A percentile compares a stretch with the other conserved stretches of the same genome.
phyloP scores from a whole-genome alignment of 2,113 vertebrate genomes.

The Columba livia region DNA sequence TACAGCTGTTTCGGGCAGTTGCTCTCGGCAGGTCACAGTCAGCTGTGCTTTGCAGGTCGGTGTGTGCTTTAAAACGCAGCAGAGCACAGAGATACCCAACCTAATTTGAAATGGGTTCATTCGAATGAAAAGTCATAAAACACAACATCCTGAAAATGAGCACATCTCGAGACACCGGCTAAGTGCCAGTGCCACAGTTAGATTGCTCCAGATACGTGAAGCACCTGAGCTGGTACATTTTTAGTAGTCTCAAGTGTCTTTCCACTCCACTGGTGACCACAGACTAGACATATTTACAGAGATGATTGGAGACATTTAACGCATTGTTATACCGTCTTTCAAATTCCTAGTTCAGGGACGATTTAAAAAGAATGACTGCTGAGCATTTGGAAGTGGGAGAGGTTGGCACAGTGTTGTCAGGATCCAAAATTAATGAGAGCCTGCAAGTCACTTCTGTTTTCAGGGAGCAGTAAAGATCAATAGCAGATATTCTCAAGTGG shows the following conservation, averaged over 20 bases:
- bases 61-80: background rate
- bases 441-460: background rate
- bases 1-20: background rate
- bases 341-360: background rate
- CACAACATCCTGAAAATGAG: constrained; percentile 5
- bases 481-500: background rate
- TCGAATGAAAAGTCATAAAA: constrained; percentile 7
- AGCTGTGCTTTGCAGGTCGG: background rate
- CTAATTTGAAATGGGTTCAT: background rate
- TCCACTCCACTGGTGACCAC: constrained; percentile 18
- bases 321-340: background rate
- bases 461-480: background rate
- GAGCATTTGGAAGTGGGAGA: constrained; percentile 13
- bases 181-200: background rate
- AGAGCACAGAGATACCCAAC: background rate
- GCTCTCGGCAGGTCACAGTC: background rate
- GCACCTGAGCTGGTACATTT: background rate
- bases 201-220: background rate
- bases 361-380: constrained; percentile 4
- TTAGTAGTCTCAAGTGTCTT: constrained; percentile 25
- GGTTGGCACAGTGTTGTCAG: background rate
- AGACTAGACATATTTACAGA: constrained; percentile 19
- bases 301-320: constrained; percentile 4
- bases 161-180: background rate
- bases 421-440: constrained; percentile 34